Percentiles rank a stretch among this genome's conserved stretches.
phyloP scores from a whole-genome alignment of 2,113 vertebrate species.

The Mionectes macconnelli region DNA sequence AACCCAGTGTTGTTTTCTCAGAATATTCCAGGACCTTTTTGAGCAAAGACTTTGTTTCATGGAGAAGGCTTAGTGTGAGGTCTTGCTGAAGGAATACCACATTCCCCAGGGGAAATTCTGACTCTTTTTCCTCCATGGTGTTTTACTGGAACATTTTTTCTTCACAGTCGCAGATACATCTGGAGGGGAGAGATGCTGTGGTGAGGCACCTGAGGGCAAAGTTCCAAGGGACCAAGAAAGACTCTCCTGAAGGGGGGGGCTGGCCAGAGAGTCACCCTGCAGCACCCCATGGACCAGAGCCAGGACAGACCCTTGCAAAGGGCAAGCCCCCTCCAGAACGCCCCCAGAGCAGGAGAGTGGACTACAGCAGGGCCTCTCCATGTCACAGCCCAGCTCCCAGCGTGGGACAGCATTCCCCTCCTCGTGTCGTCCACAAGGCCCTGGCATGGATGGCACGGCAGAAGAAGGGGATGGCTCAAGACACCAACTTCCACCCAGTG shows the following conservation, averaged over 20 bases:
- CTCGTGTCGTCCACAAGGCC: neutral
- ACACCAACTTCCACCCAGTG: neutral
- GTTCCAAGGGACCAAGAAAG: constrained; percentile 1
- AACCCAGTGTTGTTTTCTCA: neutral
- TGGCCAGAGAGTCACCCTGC: neutral
- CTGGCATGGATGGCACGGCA: accelerated
- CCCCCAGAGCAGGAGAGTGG: neutral
- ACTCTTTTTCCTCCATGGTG: neutral
- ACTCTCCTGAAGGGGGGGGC: accelerated
- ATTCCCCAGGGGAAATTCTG: neutral
- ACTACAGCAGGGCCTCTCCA: neutral
- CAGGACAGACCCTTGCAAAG: accelerated
- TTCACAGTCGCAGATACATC: neutral
- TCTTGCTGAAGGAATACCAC: neutral
- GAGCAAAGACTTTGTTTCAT: neutral
- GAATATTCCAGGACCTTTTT: neutral
- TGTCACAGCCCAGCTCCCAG: neutral
- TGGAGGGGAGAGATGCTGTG: neutral
- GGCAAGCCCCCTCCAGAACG: neutral
- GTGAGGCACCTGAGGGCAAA: constrained; percentile 28
- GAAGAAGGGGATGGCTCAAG: neutral
- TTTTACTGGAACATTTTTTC: neutral
- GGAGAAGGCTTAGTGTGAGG: neutral
- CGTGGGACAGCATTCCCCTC: neutral
- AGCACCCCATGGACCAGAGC: neutral